Conservation (phyloP, 2,888 invertebrate genomes). For the Coenonympha arcania region DNA sequence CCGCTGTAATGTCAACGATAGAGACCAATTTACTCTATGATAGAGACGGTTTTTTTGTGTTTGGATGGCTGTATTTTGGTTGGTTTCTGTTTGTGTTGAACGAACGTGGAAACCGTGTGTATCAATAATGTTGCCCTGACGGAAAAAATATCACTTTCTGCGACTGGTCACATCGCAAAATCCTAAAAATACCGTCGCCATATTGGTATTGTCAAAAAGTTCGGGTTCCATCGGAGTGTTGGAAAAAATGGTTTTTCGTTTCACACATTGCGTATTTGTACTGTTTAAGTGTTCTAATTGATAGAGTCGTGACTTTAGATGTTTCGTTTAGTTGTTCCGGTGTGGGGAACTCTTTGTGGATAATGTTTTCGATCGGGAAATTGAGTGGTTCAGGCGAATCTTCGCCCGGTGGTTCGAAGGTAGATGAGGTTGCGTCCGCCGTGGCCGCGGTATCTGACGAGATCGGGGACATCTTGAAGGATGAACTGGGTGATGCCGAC, state of each 20-base stretch:
- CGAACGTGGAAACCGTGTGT: not conserved
- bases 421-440: conserved; percentile 62
- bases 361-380: conserved; percentile 71
- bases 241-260: conserved; percentile 69
- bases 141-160: conserved; percentile 48
- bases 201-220: conserved; percentile 75
- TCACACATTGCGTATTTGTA: conserved; percentile 49
- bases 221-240: conserved; percentile 60
- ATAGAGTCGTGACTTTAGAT: conserved; percentile 63
- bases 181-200: conserved; percentile 74
- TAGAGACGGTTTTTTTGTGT: not conserved
- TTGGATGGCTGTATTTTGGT: not conserved
- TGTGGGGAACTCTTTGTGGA: conserved; percentile 60
- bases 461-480: conserved; percentile 67
- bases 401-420: conserved; percentile 54
- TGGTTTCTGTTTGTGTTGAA: not conserved
- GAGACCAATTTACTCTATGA: no score
- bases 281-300: conserved; percentile 55
- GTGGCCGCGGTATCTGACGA: conserved; percentile 66
- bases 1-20: not conserved
- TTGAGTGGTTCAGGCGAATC: conserved; percentile 53
- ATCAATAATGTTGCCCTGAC: conserved; percentile 39
- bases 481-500: conserved; percentile 62
- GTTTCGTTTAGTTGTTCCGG: conserved; percentile 58
- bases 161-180: conserved; percentile 66